Evolutionary conservation across 30 jellyfish, hydroid and myxozoan species (phyloP).

Genomic region (Mastigias papua): DNA sequence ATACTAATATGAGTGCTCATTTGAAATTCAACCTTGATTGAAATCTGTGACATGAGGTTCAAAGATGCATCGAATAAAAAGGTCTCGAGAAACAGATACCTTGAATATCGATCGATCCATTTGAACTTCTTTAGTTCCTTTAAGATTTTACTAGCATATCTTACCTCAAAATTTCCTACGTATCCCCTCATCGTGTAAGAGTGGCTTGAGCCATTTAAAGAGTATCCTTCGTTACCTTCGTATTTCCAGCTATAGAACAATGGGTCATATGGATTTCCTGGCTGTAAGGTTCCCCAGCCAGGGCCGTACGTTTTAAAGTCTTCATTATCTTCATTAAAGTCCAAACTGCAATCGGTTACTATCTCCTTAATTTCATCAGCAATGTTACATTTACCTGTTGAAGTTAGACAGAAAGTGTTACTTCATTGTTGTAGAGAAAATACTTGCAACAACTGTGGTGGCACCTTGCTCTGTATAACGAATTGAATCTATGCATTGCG

Average conservation of each 20-base stretch:
- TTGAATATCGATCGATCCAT: constrained; percentile 64
- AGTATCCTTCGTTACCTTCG: background rate
- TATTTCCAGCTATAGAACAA: background rate
- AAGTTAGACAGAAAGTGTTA: background rate
- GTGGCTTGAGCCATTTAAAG: background rate
- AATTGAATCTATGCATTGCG: too few species aligned
- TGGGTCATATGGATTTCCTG: background rate
- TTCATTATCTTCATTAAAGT: background rate
- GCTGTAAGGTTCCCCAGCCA: background rate
- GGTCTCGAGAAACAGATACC: constrained; percentile 28
- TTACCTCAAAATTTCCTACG: constrained; percentile 18
- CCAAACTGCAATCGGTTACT: constrained; percentile 1
- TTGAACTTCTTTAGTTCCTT: background rate
- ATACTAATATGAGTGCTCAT: constrained; percentile 17
- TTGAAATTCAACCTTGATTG: constrained; percentile 30
- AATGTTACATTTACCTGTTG: background rate
- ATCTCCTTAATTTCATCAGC: background rate
- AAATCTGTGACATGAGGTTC: constrained; percentile 29
- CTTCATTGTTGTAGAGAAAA: background rate
- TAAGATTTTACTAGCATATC: background rate
- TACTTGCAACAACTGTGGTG: background rate
- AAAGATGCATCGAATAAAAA: constrained; percentile 43
- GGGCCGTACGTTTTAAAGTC: constrained; percentile 4
- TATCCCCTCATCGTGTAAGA: constrained; percentile 12
- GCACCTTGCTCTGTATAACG: background rate